Conservation (phyloP, 1,140 invertebrate genomes). For the Globodera rostochiensis region DNA sequence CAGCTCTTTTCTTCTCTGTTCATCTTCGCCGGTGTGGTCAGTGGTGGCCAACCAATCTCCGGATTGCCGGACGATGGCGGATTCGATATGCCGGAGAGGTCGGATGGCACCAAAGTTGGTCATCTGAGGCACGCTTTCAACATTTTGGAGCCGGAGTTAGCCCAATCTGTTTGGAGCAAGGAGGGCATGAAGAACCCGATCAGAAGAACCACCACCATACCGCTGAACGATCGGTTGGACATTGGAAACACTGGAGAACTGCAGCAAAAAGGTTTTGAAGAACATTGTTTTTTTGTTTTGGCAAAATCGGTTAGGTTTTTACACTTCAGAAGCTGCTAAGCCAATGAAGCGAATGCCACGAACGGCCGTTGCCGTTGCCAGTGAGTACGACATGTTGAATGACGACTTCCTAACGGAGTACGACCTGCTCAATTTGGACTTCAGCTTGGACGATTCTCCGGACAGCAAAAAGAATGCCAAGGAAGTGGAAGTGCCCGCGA, state of each 20-base stretch:
- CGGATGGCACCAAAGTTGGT: background rate
- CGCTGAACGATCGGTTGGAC: slow-evolving; percentile 6
- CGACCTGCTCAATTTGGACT: slow-evolving; percentile 20
- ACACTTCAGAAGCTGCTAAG: background rate
- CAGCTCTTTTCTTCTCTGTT: background rate
- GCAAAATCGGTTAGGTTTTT: background rate
- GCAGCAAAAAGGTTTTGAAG: background rate
- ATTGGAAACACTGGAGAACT: background rate
- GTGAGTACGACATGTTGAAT: slow-evolving; percentile 27
- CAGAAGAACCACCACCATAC: slow-evolving; percentile 22
- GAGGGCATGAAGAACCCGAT: slow-evolving; percentile 24
- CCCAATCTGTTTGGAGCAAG: slow-evolving; percentile 10
- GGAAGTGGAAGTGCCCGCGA: slow-evolving; percentile 8
- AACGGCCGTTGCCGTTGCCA: background rate
- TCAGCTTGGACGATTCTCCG: slow-evolving; percentile 17
- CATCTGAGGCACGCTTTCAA: slow-evolving; percentile 21
- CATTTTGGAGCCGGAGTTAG: slow-evolving; percentile 29
- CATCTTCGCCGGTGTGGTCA: background rate
- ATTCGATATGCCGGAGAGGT: slow-evolving; percentile 1
- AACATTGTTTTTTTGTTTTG: background rate
- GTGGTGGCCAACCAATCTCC: background rate
- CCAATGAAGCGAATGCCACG: background rate
- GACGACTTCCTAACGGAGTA: slow-evolving; percentile 27
- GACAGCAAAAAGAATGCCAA: slow-evolving; percentile 12
- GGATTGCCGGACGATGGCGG: slow-evolving; percentile 1